Conservation (phyloP, 2,113 vertebrate species). For the Caranx melampygus region DNA sequence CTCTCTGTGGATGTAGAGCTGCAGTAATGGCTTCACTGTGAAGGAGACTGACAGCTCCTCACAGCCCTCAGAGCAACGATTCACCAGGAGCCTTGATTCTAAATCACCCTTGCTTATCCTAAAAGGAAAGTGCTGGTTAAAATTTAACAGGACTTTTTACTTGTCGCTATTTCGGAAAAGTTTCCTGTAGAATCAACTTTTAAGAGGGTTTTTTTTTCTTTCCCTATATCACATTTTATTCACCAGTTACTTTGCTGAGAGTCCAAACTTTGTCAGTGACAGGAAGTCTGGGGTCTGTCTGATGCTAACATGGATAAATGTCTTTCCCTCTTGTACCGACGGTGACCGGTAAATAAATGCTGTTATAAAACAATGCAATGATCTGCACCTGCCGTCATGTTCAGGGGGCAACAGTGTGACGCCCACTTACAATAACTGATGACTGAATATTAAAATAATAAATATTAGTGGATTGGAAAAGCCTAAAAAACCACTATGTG, state of each 20-base stretch:
- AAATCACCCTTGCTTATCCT: conserved; percentile 7
- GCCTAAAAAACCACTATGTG: too few relatives aligned
- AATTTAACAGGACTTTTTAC: neutral
- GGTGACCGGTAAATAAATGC: too few relatives aligned
- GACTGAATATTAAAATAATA: too few relatives aligned
- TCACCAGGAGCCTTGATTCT: conserved; percentile 13
- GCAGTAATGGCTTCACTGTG: conserved; percentile 46
- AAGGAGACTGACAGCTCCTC: conserved; percentile 50
- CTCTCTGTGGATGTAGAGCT: conserved; percentile 39
- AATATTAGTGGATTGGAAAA: too few relatives aligned
- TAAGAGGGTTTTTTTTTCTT: too few relatives aligned
- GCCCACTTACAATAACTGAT: too few relatives aligned
- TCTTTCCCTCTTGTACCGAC: too few relatives aligned
- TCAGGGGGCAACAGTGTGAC: too few relatives aligned
- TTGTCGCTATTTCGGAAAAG: neutral
- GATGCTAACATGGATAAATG: too few relatives aligned
- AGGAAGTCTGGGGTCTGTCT: too few relatives aligned
- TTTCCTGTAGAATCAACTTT: neutral
- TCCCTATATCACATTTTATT: neutral
- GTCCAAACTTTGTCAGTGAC: neutral
- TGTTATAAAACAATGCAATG: too few relatives aligned
- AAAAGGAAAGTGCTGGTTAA: conserved; percentile 17
- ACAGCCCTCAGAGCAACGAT: conserved; percentile 8
- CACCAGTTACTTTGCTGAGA: neutral
- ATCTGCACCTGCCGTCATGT: too few relatives aligned